These are phyloP conservation scores for Tenebrio molitor DNA, from an alignment of 1,140 invertebrate genomes.

Conservation along the genomic window DNA sequence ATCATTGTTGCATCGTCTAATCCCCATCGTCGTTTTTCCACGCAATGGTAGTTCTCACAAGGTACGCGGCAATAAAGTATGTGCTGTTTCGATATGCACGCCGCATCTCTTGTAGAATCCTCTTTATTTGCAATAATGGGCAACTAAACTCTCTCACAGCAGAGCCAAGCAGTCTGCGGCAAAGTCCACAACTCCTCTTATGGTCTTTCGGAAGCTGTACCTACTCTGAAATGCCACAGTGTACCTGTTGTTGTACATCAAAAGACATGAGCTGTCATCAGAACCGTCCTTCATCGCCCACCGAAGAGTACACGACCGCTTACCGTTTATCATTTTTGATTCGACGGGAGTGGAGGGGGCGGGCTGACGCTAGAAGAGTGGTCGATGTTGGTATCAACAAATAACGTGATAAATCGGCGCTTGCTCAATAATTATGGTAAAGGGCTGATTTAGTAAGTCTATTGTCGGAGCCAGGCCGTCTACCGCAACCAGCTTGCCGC, in stretches of 20 bases:
- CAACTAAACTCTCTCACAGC: conserved; percentile 61
- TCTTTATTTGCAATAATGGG: conserved; percentile 63
- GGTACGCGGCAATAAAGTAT: conserved; percentile 60
- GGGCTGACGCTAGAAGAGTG: conserved; percentile 46
- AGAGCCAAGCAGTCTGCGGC: conserved; percentile 63
- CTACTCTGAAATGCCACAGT: conserved; percentile 51
- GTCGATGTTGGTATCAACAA: no score
- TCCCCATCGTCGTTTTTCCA: conserved; percentile 38
- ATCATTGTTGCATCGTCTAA: conserved; percentile 29
- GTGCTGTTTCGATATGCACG: conserved; percentile 59
- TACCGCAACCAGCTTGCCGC: conserved; percentile 46
- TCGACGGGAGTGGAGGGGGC: conserved; percentile 27
- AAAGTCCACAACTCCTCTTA: conserved; percentile 54
- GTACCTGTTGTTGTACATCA: conserved; percentile 55
- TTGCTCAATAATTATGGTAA: conserved; percentile 51
- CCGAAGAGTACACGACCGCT: background rate
- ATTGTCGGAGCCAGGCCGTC: conserved; percentile 59
- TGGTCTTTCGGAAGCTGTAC: conserved; percentile 57
- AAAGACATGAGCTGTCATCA: conserved; percentile 46
- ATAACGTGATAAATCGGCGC: conserved; percentile 53
- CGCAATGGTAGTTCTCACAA: conserved; percentile 61
- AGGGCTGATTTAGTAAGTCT: conserved; percentile 57
- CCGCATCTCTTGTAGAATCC: conserved; percentile 63
- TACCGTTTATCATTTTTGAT: background rate
- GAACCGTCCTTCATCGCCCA: conserved; percentile 19